phyloP scores from a whole-genome alignment of 1,140 invertebrate species.

The Acromyrmex charruanus region DNA sequence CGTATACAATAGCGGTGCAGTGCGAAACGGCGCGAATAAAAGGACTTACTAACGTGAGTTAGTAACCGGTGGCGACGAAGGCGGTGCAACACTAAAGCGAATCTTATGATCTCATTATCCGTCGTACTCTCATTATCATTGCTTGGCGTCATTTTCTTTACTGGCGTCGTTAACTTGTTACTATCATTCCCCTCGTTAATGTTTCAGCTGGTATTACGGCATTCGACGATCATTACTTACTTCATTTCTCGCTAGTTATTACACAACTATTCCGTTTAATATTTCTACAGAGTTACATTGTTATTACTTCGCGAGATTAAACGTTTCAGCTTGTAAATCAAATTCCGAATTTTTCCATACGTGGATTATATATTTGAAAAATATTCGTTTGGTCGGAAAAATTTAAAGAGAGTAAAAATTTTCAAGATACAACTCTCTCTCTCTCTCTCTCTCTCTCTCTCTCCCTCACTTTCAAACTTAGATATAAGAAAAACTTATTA shows the following conservation, averaged over 20 bases:
- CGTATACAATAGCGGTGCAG: slow-evolving; percentile 20
- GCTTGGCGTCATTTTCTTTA: slow-evolving; percentile 16
- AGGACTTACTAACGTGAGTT: slow-evolving; percentile 28
- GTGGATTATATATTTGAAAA: not conserved
- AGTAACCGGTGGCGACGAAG: not conserved
- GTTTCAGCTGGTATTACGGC: slow-evolving; percentile 8
- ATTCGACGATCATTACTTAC: slow-evolving; percentile 40
- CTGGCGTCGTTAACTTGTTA: slow-evolving; percentile 37
- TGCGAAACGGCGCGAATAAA: slow-evolving; percentile 19
- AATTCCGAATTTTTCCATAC: not conserved
- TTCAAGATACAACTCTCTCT: too few species aligned
- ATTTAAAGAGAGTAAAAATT: not conserved
- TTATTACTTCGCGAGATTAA: slow-evolving; percentile 2
- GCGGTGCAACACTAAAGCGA: slow-evolving; percentile 31
- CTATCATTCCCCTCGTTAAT: slow-evolving; percentile 25
- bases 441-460: not conserved
- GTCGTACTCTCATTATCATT: slow-evolving; percentile 49
- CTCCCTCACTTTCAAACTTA: not conserved
- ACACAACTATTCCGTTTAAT: not conserved
- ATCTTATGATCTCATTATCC: slow-evolving; percentile 56
- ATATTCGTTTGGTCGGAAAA: not conserved
- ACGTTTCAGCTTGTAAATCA: not conserved
- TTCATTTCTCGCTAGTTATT: slow-evolving; percentile 21
- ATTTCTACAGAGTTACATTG: not conserved
- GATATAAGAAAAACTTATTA: not conserved